Evolutionary conservation across 1,140 invertebrate species (phyloP).

Genomic region (Harpegnathos saltator): DNA sequence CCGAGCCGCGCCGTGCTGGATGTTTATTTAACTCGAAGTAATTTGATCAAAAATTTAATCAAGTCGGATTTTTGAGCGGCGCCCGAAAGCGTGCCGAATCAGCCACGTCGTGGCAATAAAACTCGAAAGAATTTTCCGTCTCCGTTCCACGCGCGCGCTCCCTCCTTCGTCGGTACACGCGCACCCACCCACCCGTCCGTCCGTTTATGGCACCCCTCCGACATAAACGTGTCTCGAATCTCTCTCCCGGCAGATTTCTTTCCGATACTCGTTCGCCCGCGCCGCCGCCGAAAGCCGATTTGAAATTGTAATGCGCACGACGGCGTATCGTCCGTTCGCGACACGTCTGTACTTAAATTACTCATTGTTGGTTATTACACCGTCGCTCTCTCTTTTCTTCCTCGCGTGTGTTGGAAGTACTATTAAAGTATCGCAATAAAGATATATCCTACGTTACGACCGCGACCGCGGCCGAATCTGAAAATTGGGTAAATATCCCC

Average conservation of each 20-base stretch:
- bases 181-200: neutral
- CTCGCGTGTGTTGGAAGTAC: constrained; percentile 25
- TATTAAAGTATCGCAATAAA: constrained; percentile 42
- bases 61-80: constrained; percentile 85
- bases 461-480: neutral
- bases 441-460: constrained; percentile 22
- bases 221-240: constrained; percentile 49
- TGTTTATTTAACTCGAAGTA: constrained; percentile 86
- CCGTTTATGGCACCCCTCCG: constrained; percentile 58
- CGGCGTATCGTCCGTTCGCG: neutral
- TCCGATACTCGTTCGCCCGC: constrained; percentile 30
- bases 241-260: constrained; percentile 13
- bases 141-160: neutral
- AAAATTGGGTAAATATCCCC: constrained; percentile 1
- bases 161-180: neutral
- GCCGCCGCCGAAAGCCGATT: constrained; percentile 37
- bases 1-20: constrained; percentile 71
- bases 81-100: constrained; percentile 82
- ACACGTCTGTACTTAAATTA: constrained; percentile 35
- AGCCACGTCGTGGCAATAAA: constrained; percentile 81
- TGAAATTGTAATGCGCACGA: constrained; percentile 45
- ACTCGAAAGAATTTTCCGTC: constrained; percentile 78
- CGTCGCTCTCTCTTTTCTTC: no score
- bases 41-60: constrained; percentile 87
- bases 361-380: constrained; percentile 42